phyloP scores from a whole-genome alignment of 2,113 vertebrate genomes.

The Paradoxurus hermaphroditus region DNA sequence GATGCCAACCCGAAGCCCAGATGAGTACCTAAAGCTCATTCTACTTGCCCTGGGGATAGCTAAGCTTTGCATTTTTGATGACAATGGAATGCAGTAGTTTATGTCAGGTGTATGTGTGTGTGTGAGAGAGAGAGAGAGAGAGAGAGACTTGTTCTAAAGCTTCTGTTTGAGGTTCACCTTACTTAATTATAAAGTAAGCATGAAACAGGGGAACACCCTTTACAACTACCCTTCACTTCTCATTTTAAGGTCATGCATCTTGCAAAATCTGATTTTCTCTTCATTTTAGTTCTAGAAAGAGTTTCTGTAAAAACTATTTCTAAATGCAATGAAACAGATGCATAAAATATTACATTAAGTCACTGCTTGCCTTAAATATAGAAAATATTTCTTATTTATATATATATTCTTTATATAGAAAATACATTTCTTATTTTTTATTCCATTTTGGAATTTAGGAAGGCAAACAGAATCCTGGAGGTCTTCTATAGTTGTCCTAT shows the following conservation, averaged over 20 bases:
- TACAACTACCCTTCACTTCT: background rate
- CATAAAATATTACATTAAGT: background rate
- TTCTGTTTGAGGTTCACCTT: constrained; percentile 72
- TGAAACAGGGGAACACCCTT: background rate
- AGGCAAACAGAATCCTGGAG: background rate
- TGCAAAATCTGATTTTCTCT: background rate
- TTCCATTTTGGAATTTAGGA: constrained; percentile 15
- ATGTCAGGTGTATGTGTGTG: constrained; percentile 48
- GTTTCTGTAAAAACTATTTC: background rate
- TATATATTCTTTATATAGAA: too few species aligned
- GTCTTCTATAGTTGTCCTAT: background rate
- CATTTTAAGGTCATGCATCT: background rate
- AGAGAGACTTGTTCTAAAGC: too few species aligned
- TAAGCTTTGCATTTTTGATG: constrained; percentile 58
- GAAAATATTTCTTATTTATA: too few species aligned
- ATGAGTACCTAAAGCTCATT: constrained; percentile 67
- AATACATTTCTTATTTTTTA: background rate
- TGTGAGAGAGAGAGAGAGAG: too few species aligned
- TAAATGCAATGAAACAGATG: background rate
- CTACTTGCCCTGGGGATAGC: constrained; percentile 72
- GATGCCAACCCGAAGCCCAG: constrained; percentile 54
- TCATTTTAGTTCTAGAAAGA: constrained; percentile 1
- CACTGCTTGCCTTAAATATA: background rate
- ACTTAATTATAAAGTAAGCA: constrained; percentile 68
- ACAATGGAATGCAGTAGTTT: constrained; percentile 75